Conservation (phyloP, 2,113 vertebrate genomes). For the Neopipo cinnamomea region DNA sequence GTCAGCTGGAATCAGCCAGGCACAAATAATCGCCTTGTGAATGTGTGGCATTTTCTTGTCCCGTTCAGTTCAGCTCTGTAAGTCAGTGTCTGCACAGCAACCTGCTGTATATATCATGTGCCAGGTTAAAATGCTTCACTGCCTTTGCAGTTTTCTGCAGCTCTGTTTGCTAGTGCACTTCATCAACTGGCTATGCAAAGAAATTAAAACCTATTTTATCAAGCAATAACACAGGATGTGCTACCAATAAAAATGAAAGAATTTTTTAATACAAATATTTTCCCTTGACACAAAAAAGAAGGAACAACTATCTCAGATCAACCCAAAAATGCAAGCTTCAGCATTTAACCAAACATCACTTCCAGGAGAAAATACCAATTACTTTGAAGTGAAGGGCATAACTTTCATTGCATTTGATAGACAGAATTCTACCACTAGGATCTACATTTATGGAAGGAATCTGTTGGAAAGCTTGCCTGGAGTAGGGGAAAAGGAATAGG, state of each 20-base stretch:
- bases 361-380: not conserved
- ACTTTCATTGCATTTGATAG: not conserved
- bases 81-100: not conserved
- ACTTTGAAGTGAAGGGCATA: not conserved
- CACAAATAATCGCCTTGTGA: not conserved
- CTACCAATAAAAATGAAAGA: not conserved
- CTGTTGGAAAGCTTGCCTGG: not conserved
- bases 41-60: not conserved
- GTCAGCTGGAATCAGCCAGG: not conserved
- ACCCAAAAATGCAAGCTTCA: not conserved
- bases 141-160: not conserved
- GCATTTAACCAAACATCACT: not conserved
- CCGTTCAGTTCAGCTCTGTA: not conserved
- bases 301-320: not conserved
- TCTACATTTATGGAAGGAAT: not conserved
- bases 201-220: not conserved
- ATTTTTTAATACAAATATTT: not conserved
- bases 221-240: not conserved
- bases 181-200: not conserved
- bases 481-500: not conserved
- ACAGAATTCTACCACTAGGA: not conserved
- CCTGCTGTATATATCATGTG: fast-evolving
- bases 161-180: not conserved
- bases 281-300: not conserved
- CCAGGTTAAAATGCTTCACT: not conserved